A percentile compares a stretch with the other conserved stretches of the same genome.
Conservation (phyloP, 2,113 vertebrate genomes). For the Cromileptes altivelis region DNA sequence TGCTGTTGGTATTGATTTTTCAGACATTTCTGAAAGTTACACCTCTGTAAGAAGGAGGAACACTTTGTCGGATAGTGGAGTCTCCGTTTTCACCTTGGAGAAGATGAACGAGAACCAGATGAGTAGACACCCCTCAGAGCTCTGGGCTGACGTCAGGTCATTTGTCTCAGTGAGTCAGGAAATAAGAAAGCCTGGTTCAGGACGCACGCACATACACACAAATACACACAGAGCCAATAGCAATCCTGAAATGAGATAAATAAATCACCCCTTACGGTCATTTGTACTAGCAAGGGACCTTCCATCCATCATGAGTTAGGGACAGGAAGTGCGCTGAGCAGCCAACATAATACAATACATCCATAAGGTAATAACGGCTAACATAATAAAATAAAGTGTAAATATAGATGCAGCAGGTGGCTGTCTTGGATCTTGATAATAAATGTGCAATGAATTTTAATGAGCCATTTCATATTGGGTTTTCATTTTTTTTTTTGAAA, state of each 20-base stretch:
- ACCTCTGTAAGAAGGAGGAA: background rate
- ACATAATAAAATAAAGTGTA: conserved; percentile 41
- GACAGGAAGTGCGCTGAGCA: conserved; percentile 38
- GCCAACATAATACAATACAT: conserved; percentile 57
- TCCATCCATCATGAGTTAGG: conserved; percentile 52
- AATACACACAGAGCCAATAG: conserved; percentile 39
- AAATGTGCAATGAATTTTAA: conserved; percentile 28
- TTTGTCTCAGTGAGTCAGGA: conserved; percentile 44
- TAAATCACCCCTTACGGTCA: conserved; percentile 59
- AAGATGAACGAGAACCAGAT: conserved; percentile 33
- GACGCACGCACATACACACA: conserved; percentile 4
- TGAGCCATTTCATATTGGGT: background rate
- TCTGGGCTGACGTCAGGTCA: conserved; percentile 39
- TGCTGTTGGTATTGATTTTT: too few species aligned
- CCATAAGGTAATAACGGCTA: conserved; percentile 50
- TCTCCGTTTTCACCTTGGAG: conserved; percentile 37
- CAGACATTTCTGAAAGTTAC: background rate
- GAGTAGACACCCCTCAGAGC: conserved; percentile 1
- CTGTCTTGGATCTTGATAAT: conserved; percentile 38
- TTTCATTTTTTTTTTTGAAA: background rate
- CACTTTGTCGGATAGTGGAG: background rate
- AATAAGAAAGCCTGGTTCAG: conserved; percentile 2
- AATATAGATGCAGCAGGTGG: conserved; percentile 53
- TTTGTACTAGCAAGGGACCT: conserved; percentile 29
- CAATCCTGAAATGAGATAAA: conserved; percentile 65